Evolutionary conservation across 2,888 invertebrate genomes (phyloP).

Genomic region (Leucania comma): DNA sequence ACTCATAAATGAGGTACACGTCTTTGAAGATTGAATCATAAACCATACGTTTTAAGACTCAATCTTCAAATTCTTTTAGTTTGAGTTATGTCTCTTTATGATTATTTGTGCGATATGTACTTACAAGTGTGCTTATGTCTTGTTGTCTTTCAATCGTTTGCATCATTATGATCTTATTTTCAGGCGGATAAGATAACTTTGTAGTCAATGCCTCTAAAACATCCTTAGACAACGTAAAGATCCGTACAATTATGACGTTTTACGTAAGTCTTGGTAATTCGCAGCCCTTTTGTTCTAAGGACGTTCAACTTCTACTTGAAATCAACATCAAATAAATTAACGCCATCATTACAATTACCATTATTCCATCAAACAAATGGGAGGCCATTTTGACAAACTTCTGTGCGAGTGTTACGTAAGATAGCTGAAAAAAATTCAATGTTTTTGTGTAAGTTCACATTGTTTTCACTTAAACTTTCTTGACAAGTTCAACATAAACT

Average conservation of each 20-base stretch:
- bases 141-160: background rate
- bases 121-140: background rate
- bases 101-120: background rate
- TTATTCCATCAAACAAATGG: slow-evolving; percentile 28
- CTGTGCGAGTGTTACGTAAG: slow-evolving; percentile 18
- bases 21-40: background rate
- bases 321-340: slow-evolving; percentile 10
- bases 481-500: slow-evolving; percentile 8
- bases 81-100: background rate
- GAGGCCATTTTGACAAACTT: slow-evolving; percentile 15
- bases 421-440: background rate
- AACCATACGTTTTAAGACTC: too few relatives aligned
- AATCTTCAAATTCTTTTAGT: too few relatives aligned
- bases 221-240: background rate
- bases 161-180: background rate
- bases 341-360: background rate
- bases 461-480: slow-evolving; percentile 30
- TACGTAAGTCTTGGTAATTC: background rate
- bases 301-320: background rate
- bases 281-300: background rate
- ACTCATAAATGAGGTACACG: background rate
- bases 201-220: background rate
- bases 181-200: slow-evolving; percentile 13
- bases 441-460: slow-evolving; percentile 6
- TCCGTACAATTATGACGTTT: background rate